Conservation (phyloP, 2,888 invertebrate genomes). For the Busseola fusca region DNA sequence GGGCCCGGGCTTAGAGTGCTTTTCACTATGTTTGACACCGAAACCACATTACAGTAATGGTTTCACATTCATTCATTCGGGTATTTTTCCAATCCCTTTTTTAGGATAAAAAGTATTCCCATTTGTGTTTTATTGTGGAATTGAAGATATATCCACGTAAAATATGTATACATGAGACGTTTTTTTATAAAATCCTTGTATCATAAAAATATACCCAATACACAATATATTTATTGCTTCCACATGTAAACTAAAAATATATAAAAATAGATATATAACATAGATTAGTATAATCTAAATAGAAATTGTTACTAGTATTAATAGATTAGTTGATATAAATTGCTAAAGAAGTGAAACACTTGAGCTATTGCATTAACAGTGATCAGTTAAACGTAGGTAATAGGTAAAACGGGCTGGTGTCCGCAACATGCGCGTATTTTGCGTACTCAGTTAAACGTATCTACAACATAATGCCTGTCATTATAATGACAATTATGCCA, state of each 20-base stretch:
- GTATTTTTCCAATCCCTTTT: slow-evolving; percentile 1
- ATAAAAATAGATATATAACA: too few species aligned
- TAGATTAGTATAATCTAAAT: slow-evolving; percentile 34
- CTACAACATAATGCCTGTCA: neutral
- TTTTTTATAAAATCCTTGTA: slow-evolving; percentile 5
- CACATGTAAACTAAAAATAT: too few species aligned
- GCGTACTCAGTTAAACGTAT: neutral
- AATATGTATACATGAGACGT: neutral
- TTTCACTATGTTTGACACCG: neutral
- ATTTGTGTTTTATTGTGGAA: slow-evolving; percentile 6
- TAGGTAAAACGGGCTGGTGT: too few species aligned
- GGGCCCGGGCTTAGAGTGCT: neutral
- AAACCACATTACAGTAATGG: slow-evolving; percentile 32
- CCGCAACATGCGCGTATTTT: too few species aligned
- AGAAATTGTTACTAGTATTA: slow-evolving; percentile 9
- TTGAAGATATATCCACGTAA: neutral
- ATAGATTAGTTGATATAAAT: slow-evolving; percentile 1
- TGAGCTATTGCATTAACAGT: slow-evolving; percentile 1
- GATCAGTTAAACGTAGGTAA: too few species aligned
- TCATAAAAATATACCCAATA: neutral
- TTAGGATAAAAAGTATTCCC: neutral
- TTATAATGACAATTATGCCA: neutral
- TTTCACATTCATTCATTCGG: slow-evolving; percentile 1
- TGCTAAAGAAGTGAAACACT: neutral
- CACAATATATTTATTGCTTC: too few species aligned